phyloP scores from a whole-genome alignment of 2,888 invertebrate species.

The Campoplex capitator region DNA sequence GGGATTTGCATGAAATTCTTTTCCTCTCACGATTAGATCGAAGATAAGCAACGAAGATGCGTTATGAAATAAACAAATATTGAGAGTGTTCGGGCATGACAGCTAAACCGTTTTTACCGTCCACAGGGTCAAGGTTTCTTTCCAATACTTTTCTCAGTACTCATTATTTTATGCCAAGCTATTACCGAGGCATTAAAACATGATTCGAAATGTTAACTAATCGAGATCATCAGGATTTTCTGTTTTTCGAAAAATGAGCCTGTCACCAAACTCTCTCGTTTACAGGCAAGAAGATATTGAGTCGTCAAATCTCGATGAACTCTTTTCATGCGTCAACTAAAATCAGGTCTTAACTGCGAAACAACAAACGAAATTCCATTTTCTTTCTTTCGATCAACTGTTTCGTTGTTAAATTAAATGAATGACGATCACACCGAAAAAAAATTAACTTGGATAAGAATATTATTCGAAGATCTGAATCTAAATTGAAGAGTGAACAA shows the following conservation, averaged over 20 bases:
- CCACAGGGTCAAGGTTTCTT: conserved; percentile 50
- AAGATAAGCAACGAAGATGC: conserved; percentile 1
- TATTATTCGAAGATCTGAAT: too few species aligned
- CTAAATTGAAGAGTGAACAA: not conserved
- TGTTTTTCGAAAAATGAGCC: too few species aligned
- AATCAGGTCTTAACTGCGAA: too few species aligned
- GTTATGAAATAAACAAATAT: conserved; percentile 24
- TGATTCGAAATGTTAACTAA: not conserved
- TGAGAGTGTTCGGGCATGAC: conserved; percentile 29
- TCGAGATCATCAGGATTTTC: too few species aligned
- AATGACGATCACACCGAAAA: too few species aligned
- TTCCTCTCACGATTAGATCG: not conserved
- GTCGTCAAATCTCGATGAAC: not conserved
- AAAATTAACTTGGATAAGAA: not conserved
- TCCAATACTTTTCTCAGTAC: conserved; percentile 29
- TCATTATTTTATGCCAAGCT: conserved; percentile 10
- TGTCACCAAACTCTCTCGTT: too few species aligned
- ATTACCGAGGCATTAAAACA: conserved; percentile 20
- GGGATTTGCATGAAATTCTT: not conserved
- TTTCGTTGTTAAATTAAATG: too few species aligned
- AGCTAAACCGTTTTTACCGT: conserved; percentile 36
- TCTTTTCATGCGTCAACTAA: too few species aligned
- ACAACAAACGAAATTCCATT: too few species aligned
- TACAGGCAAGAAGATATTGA: not conserved
- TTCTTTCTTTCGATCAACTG: too few species aligned